phyloP scores from a whole-genome alignment of 1,140 invertebrate species.

The Cydia amplana region DNA sequence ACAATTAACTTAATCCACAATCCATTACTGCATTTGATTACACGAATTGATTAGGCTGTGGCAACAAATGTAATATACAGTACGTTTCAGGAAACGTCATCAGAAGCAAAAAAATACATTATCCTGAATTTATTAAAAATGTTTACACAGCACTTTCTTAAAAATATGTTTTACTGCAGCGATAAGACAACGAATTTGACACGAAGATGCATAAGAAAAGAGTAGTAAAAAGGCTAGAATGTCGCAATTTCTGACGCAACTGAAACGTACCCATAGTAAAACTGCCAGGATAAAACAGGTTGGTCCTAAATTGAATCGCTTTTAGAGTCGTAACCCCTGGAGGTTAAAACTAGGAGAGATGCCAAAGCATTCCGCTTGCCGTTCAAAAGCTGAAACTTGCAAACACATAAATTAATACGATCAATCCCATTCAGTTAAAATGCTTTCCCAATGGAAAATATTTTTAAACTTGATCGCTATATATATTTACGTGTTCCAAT shows the following conservation, averaged over 20 bases:
- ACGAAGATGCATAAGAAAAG: background rate
- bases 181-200: too few relatives aligned
- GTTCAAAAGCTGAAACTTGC: background rate
- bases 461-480: too few relatives aligned
- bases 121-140: too few relatives aligned
- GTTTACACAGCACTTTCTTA: too few relatives aligned
- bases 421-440: background rate
- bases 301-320: conserved; percentile 13
- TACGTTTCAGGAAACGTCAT: too few relatives aligned
- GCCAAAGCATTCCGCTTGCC: background rate
- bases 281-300: conserved; percentile 5
- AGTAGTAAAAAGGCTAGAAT: background rate
- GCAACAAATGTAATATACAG: background rate
- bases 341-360: background rate
- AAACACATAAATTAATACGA: conserved; percentile 12
- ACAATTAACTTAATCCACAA: conserved; percentile 12
- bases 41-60: background rate
- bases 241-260: background rate
- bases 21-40: conserved; percentile 12
- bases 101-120: too few relatives aligned
- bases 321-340: conserved; percentile 9
- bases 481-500: too few relatives aligned
- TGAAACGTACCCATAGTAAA: conserved; percentile 1
- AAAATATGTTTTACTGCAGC: too few relatives aligned
- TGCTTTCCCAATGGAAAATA: too few relatives aligned